Evolutionary conservation across 2,888 invertebrate species (phyloP), one percentile per base, ranked within the genome.

Genomic region (Cheilosia soror): DNA sequence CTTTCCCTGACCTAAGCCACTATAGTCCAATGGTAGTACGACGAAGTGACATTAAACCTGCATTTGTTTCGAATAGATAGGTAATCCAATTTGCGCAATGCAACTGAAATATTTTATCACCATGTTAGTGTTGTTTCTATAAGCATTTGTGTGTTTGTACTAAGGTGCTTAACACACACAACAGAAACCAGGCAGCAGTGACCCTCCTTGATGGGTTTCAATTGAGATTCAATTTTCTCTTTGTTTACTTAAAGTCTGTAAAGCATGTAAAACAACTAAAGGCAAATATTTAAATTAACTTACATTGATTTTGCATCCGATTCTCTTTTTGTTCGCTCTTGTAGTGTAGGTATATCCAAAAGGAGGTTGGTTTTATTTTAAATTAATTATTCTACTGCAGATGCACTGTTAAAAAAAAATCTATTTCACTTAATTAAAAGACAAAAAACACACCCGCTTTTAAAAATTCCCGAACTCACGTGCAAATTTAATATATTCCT

Each of bases 281-380:
- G 33, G 33, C 44, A 63, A 25, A 40, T 33, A 63, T 73, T 55
- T 42, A 49, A 73, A 75, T 37, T 44, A 75, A 76, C 76, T 76
- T 60, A 76, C 76, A 66, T 76, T 76, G 66, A 51, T 76, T 76
- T 68, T 53, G 51, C 76, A 76, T 76, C 76, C 60, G 66, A 68
- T 76, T 4, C 6, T 47, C 6, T 47, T 63, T 62, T 62, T 4
- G 29, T n/a, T 44, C 15, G 11, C 55, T 53, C 53, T 3, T 42
- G 27, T n/a, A 9, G 0, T 47, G 57, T 37, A 42, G 58, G 49
- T 49, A 13, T 76, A 76, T 76, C 76, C 76, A 51, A 76, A 58
- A 20, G 58, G 9, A 25, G n/a, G 40, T 25, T 20, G 42, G 15
- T 29, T 37, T 65, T 31, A 15, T 53, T 57, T 31, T 47, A 47